phyloP scores from a whole-genome alignment of 2,797 vertebrate genomes.

The Leptodactylus fallax region DNA sequence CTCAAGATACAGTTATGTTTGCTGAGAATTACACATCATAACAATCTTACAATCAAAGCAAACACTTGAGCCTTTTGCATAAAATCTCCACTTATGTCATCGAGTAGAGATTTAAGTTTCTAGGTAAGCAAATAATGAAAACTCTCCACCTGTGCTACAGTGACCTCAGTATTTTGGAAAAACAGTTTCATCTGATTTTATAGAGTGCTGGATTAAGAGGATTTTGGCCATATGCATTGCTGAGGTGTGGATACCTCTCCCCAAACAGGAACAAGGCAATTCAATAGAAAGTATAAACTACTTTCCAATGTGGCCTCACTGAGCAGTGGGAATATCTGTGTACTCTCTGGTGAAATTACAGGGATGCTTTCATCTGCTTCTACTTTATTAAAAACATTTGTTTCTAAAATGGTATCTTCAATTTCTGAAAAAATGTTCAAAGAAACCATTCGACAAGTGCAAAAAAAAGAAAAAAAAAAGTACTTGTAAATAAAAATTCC shows the following conservation, averaged over 20 bases:
- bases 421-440: too few species aligned
- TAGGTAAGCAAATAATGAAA: conserved; percentile 18
- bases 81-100: neutral
- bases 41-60: neutral
- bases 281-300: conserved; percentile 6
- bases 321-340: neutral
- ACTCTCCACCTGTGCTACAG: conserved; percentile 20
- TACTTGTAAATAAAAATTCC: too few species aligned
- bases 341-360: neutral
- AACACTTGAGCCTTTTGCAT: neutral
- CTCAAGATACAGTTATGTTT: neutral
- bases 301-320: neutral
- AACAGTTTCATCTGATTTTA: conserved; percentile 41
- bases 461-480: too few species aligned
- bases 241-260: conserved; percentile 16
- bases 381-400: conserved; percentile 1
- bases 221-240: neutral
- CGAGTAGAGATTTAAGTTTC: neutral
- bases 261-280: neutral
- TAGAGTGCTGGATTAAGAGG: conserved; percentile 39
- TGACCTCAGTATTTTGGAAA: conserved; percentile 38
- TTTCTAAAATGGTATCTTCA: too few species aligned
- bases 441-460: too few species aligned
- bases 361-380: neutral
- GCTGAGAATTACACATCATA: neutral